Evolutionary conservation across 1,140 invertebrate species (phyloP).

Genomic region (Oreohelix idahoensis): DNA sequence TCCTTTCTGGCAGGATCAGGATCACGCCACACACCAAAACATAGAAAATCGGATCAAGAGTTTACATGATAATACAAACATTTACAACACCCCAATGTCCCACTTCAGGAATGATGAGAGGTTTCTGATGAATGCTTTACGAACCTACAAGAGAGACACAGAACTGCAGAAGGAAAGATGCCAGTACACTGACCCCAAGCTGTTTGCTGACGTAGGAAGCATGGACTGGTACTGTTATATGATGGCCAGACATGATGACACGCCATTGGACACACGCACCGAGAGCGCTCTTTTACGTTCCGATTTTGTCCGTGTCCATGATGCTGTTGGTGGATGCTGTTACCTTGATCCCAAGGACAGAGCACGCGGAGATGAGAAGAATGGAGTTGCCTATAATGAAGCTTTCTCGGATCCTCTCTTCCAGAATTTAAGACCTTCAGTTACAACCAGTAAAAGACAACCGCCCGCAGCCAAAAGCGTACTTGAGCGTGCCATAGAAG

Average conservation of each 20-base stretch:
- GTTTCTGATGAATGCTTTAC: neutral
- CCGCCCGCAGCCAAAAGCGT: neutral
- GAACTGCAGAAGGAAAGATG: neutral
- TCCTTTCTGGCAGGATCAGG: neutral
- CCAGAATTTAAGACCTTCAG: neutral
- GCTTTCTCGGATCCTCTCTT: neutral
- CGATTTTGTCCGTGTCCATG: neutral
- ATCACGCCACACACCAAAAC: neutral
- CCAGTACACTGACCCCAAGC: neutral
- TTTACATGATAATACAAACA: neutral
- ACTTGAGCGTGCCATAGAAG: neutral
- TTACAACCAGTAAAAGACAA: neutral
- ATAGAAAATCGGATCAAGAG: neutral
- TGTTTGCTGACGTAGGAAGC: neutral
- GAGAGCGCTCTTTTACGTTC: neutral
- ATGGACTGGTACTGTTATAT: neutral
- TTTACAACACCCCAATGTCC: slow-evolving; percentile 7
- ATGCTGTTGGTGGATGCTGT: neutral
- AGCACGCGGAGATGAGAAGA: neutral
- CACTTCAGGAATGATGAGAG: neutral
- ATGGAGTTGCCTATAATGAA: neutral
- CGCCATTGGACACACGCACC: neutral
- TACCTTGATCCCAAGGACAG: neutral
- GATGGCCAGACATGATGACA: neutral
- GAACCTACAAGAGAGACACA: neutral